phyloP scores from a whole-genome alignment of 2,888 invertebrate genomes.

The Tipula helvola region DNA sequence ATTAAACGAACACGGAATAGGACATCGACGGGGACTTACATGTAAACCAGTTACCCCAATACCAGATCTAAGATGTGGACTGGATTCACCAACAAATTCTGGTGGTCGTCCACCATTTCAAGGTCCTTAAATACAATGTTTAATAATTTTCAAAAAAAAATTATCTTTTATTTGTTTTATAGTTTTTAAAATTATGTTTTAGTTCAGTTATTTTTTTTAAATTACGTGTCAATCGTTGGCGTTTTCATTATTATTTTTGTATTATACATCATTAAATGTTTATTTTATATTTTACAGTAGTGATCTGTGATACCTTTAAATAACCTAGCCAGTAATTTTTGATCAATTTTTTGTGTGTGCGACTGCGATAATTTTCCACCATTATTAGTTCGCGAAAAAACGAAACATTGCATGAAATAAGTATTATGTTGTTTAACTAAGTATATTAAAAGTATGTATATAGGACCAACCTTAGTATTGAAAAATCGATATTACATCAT shows the following conservation, averaged over 20 bases:
- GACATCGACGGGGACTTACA: constrained; percentile 72
- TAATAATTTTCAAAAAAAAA: not conserved
- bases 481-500: not conserved
- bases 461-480: not conserved
- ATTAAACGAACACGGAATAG: constrained; percentile 76
- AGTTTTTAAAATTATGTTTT: constrained; percentile 10
- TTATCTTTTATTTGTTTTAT: not conserved
- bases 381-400: not conserved
- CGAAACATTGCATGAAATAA: not conserved
- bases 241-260: not conserved
- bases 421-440: not conserved
- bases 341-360: not conserved
- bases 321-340: not conserved
- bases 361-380: not conserved
- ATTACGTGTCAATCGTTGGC: not conserved
- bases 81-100: constrained; percentile 32
- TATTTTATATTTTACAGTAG: constrained; percentile 6
- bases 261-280: not conserved
- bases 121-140: constrained; percentile 24
- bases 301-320: not conserved
- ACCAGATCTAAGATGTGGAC: constrained; percentile 63
- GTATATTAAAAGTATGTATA: not conserved
- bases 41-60: constrained; percentile 72
- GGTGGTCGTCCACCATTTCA: constrained; percentile 35
- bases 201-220: not conserved